A percentile compares a stretch with the other conserved stretches of the same genome.
Evolutionary conservation across 2,113 vertebrate genomes (phyloP).

Genomic region (Promerops cafer): DNA sequence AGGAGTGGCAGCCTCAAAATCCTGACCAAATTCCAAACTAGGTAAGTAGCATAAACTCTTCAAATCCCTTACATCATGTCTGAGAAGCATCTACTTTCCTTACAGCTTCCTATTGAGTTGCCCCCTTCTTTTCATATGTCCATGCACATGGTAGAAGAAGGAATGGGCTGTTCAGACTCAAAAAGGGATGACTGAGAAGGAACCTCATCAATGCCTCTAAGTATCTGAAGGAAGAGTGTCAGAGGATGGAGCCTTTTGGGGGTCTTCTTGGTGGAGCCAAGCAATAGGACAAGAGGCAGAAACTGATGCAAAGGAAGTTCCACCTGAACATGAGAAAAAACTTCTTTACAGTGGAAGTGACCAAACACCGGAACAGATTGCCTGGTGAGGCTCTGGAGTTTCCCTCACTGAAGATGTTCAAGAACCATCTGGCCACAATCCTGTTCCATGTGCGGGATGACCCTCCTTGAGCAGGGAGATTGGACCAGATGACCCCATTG

Average conservation of each 20-base stretch:
- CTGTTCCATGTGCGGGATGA: background rate
- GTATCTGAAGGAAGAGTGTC: background rate
- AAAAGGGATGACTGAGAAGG: background rate
- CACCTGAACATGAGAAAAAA: background rate
- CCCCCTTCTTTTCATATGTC: background rate
- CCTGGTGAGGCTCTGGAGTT: background rate
- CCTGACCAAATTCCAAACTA: background rate
- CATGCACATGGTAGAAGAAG: background rate
- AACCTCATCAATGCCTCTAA: background rate
- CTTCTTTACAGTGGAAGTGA: background rate
- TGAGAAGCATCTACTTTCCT: background rate
- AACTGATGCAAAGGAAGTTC: background rate
- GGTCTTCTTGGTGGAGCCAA: rapidly evolving
- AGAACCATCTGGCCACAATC: background rate
- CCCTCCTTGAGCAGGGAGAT: background rate
- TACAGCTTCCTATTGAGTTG: background rate
- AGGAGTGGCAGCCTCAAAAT: background rate
- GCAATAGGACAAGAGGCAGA: background rate
- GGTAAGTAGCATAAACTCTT: background rate
- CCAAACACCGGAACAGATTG: background rate
- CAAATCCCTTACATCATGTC: background rate
- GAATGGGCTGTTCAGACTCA: background rate
- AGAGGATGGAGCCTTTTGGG: background rate
- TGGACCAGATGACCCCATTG: background rate
- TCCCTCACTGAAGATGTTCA: background rate